Conservation (phyloP, 2,888 invertebrate species). For the Ametastegia equiseti region DNA sequence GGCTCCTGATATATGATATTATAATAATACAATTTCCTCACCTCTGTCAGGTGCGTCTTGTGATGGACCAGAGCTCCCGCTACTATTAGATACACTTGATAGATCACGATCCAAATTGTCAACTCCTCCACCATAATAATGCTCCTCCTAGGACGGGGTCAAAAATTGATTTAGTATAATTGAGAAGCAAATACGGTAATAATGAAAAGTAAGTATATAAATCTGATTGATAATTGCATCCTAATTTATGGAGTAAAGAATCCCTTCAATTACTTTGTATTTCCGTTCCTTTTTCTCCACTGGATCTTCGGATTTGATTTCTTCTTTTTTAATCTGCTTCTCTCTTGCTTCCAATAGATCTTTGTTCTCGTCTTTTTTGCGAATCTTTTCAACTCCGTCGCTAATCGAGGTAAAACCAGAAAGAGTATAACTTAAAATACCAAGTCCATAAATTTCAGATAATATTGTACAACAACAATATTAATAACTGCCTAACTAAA, state of each 20-base stretch:
- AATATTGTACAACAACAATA: neutral
- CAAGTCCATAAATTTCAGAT: neutral
- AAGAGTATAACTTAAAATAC: constrained; percentile 52
- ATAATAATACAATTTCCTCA: constrained; percentile 63
- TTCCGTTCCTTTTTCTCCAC: constrained; percentile 80
- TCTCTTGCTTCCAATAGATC: constrained; percentile 75
- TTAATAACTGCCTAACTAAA: neutral
- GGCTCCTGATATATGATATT: too few species aligned
- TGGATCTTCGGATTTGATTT: constrained; percentile 76
- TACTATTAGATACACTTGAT: constrained; percentile 77
- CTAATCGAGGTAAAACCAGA: constrained; percentile 52
- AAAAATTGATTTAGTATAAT: neutral
- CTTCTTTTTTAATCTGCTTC: constrained; percentile 78
- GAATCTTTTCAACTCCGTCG: constrained; percentile 67
- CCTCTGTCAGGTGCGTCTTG: constrained; percentile 78
- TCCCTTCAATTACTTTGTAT: constrained; percentile 80
- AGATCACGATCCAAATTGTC: constrained; percentile 79
- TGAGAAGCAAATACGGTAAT: constrained; percentile 22
- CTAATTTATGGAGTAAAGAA: constrained; percentile 55
- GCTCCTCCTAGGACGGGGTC: constrained; percentile 75
- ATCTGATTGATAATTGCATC: neutral
- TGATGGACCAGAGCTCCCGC: constrained; percentile 73
- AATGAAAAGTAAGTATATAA: neutral
- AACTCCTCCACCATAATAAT: constrained; percentile 74
- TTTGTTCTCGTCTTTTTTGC: constrained; percentile 74